A percentile compares a stretch with the other conserved stretches of the same genome.
These are phyloP conservation scores for Papilio dardanus DNA, from an alignment of 1,140 invertebrate species.

Conservation along the genomic window DNA sequence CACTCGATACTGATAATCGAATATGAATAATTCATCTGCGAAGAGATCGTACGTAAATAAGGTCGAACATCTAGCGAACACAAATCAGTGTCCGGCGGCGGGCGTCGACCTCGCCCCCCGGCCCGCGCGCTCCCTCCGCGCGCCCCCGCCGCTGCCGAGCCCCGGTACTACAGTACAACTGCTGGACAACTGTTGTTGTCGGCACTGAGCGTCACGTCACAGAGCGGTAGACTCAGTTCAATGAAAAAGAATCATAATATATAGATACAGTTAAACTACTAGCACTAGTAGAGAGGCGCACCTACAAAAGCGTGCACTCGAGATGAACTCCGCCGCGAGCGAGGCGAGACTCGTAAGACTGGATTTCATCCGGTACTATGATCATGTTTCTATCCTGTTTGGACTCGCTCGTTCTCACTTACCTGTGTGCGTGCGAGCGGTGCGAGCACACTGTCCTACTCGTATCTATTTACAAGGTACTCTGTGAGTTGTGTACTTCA, in stretches of 20 bases:
- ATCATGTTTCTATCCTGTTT: too few relatives aligned
- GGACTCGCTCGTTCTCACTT: too few relatives aligned
- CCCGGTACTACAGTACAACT: too few relatives aligned
- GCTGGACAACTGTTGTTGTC: too few relatives aligned
- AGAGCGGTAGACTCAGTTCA: too few relatives aligned
- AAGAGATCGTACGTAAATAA: neutral
- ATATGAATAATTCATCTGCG: constrained; percentile 11
- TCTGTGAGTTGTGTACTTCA: too few relatives aligned
- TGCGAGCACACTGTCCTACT: too few relatives aligned
- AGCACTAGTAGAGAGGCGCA: neutral
- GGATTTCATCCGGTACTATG: too few relatives aligned
- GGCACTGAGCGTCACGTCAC: too few relatives aligned
- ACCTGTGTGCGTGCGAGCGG: too few relatives aligned
- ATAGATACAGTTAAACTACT: neutral
- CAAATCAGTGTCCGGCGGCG: neutral
- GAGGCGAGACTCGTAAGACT: too few relatives aligned
- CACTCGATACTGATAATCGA: neutral
- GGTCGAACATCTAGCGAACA: neutral
- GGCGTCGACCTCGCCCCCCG: constrained; percentile 2
- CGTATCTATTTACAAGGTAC: too few relatives aligned
- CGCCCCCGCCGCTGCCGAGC: neutral
- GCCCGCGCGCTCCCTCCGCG: neutral
- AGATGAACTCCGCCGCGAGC: neutral
- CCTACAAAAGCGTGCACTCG: neutral
- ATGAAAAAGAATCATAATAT: neutral